Conservation (phyloP, 2,797 vertebrate species). For the Hypotaenidia okinawae region DNA sequence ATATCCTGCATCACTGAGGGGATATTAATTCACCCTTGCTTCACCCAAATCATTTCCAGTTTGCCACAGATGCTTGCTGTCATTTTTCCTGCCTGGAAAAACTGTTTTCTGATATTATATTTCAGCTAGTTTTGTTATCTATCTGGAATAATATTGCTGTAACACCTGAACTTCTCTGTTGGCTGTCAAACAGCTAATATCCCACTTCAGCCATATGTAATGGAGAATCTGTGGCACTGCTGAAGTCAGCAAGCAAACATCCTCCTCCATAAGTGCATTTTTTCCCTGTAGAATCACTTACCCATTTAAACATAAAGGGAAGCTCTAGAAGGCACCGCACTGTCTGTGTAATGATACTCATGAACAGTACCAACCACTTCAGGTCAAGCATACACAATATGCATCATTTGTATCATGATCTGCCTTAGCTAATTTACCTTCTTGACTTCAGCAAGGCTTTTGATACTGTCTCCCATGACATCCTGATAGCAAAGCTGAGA, state of each 20-base stretch:
- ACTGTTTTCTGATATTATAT: neutral
- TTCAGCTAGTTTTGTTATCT: neutral
- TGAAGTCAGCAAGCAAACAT: neutral
- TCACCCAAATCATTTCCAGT: neutral
- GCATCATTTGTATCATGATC: neutral
- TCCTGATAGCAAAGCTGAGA: no score
- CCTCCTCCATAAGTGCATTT: neutral
- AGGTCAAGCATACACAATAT: neutral
- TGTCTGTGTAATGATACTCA: neutral
- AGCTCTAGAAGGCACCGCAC: neutral
- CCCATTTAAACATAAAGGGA: no score
- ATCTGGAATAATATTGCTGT: neutral
- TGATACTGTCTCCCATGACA: no score
- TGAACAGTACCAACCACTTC: neutral
- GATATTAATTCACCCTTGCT: neutral
- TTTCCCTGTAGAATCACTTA: no score
- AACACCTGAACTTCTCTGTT: neutral
- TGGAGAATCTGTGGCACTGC: neutral
- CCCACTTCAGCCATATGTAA: neutral
- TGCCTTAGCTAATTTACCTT: neutral
- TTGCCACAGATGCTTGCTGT: neutral
- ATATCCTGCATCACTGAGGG: neutral
- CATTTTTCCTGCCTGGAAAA: neutral
- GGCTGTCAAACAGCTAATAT: neutral
- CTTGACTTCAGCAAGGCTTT: no score